Percentiles rank a stretch among this genome's conserved stretches.
phyloP scores from a whole-genome alignment of 2,113 vertebrate species.

The Pao palembangensis region DNA sequence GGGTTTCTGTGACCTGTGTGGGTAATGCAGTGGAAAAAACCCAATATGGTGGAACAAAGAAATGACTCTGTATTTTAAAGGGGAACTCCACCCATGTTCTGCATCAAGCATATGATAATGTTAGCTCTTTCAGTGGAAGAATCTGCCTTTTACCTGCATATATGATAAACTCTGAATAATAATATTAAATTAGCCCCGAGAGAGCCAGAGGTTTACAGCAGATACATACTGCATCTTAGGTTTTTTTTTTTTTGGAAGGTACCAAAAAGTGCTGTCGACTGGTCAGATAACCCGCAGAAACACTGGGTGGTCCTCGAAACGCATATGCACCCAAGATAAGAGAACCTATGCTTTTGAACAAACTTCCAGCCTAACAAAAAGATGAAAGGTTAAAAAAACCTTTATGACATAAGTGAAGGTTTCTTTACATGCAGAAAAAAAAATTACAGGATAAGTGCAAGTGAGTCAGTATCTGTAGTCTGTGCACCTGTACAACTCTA shows the following conservation, averaged over 20 bases:
- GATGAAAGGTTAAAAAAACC: constrained; percentile 46
- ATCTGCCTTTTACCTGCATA: neutral
- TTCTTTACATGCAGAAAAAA: constrained; percentile 3
- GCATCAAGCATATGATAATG: neutral
- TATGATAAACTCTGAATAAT: too few species aligned
- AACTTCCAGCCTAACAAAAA: constrained; percentile 18
- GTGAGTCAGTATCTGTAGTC: constrained; percentile 1
- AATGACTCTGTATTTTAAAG: constrained; percentile 16
- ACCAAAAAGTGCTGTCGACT: neutral
- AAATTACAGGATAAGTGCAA: constrained; percentile 44
- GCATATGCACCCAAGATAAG: constrained; percentile 22
- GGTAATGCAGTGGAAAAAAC: constrained; percentile 27
- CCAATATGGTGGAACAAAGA: constrained; percentile 8
- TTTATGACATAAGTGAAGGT: constrained; percentile 40
- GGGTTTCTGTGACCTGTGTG: constrained; percentile 12
- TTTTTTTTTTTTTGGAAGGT: neutral
- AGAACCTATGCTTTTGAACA: constrained; percentile 15
- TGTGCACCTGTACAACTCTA: constrained; percentile 24
- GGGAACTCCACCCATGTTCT: neutral
- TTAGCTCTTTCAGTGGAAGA: neutral
- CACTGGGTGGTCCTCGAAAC: constrained; percentile 20
- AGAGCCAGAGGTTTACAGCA: too few species aligned
- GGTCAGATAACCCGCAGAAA: neutral
- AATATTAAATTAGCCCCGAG: too few species aligned
- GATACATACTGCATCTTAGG: too few species aligned